These are phyloP conservation scores for Pantherophis vulpinus DNA, from an alignment of 2,797 vertebrate species.

Conservation along the genomic window DNA sequence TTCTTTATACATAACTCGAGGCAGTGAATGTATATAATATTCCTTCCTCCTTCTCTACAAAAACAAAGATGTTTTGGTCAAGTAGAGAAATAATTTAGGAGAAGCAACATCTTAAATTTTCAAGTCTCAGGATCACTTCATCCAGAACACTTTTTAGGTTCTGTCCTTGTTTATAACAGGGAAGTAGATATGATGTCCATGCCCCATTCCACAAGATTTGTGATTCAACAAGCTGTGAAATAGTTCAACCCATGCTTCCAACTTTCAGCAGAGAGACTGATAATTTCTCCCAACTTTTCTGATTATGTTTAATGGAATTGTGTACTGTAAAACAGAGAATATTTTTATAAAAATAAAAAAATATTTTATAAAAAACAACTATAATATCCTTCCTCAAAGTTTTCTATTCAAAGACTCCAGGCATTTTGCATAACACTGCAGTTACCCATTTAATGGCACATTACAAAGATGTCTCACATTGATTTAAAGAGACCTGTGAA, in stretches of 20 bases:
- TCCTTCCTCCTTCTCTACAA: neutral
- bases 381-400: neutral
- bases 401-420: neutral
- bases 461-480: neutral
- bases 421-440: neutral
- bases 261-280: neutral
- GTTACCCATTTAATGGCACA: neutral
- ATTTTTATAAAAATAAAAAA: neutral
- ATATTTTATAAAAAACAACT: neutral
- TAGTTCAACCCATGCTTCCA: neutral
- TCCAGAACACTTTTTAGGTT: neutral
- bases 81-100: neutral
- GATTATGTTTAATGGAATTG: neutral
- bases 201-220: neutral
- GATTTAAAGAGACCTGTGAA: neutral
- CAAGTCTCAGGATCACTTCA: neutral
- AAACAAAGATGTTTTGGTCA: conserved; percentile 12
- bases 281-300: neutral
- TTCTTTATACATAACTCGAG: neutral
- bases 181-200: neutral
- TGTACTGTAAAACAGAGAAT: neutral
- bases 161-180: neutral
- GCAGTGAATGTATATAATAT: neutral
- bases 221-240: neutral
- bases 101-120: too few relatives aligned